Evolutionary conservation across 2,797 vertebrate genomes (phyloP), one percentile per base, ranked within the genome.

Genomic region (Alfaro cultratus): DNA sequence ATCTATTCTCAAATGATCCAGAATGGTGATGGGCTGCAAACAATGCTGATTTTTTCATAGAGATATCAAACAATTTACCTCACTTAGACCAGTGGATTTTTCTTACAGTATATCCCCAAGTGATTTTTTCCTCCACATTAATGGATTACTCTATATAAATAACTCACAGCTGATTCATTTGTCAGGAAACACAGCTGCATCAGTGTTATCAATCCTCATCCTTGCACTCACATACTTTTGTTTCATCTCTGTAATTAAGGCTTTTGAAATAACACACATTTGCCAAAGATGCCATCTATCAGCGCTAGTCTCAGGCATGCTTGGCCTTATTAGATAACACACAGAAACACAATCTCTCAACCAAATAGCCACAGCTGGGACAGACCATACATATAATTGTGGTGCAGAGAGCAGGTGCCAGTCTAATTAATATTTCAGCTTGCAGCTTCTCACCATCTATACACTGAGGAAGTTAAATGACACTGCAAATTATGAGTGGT

Each of bases 371-470:
- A 12, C 74, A 79, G 81, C 85, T 64, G 81, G 87, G 83, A 74
- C 77, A 78, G 89, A 87, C 87, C 90, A 81, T 79, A 88, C 87
- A 86, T 87, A 82, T 81, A 77, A 83, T 83, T 79, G 60, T 18
- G 34, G 73, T 36, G 76, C 77, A 80, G 47, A 78, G 81, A 68
- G 77, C 73, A 84, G 76, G 34, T 23, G 84, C 75, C 80, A 29
- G 51, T 73, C 74, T 85, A 87, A 89, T 90, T 91, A 93, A 92
- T 89, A 92, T 92, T 89, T 83, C 84, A 90, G 83, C 83, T 84
- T 87, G 43, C 31, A 85, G 85, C 80, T 76, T 80, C 74, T 81
- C 87, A 86, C 84, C 83, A 87, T 80, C 77, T 49, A 31, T 26
- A 72, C 87, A 87, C 87, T 36, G 46, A 75, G 79, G 85, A 88